Evolutionary conservation across 2,888 invertebrate genomes (phyloP), one percentile per base, ranked within the genome.

Genomic region (Lampropteryx suffumata): DNA sequence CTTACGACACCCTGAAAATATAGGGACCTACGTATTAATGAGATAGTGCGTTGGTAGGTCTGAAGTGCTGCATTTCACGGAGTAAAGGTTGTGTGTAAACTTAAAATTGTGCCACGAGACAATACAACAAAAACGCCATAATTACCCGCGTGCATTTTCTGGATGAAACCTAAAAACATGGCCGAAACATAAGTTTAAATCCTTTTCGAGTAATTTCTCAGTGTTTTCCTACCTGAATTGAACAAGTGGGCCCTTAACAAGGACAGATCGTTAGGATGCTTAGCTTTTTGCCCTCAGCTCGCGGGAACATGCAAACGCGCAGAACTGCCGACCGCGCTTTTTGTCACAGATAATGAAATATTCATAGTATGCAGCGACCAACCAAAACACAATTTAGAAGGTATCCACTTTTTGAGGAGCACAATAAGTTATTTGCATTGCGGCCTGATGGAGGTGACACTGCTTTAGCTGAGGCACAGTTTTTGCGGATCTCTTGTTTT

Each of bases 271-370:
- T 75, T 67, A 69, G 75, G 72, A 73, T 69, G 73, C 70, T 59
- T 56, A 54, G 54, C 62, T 83, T 84, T 83, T 84, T 83, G 74
- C 24, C 24, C 17, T 24, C 7, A 24, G 24, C 41, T 34, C 42
- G 50, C 48, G 29, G 50, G 43, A 45, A 40, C 54, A 69, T 70
- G 73, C 71, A 70, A 71, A 72, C 73, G 58, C 62, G 59, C 55
- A 65, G 64, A 40, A 64, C 69, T 65, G 69, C 67, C 17, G 60
- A 60, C 53, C 59, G 61, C 59, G 61, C 76, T 82, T 80, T 81
- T 79, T 65, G 61, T 48, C 61, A 60, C 70, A 27, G 39, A 43
- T 79, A 75, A 82, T 82, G 75, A 79, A 83, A 84, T 78, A 86
- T 86, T 82, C 79, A 84, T 81, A 64, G 62, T 65, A 65, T 68